phyloP scores from a whole-genome alignment of 2,113 vertebrate species.

The Emydocephalus ijimae region DNA sequence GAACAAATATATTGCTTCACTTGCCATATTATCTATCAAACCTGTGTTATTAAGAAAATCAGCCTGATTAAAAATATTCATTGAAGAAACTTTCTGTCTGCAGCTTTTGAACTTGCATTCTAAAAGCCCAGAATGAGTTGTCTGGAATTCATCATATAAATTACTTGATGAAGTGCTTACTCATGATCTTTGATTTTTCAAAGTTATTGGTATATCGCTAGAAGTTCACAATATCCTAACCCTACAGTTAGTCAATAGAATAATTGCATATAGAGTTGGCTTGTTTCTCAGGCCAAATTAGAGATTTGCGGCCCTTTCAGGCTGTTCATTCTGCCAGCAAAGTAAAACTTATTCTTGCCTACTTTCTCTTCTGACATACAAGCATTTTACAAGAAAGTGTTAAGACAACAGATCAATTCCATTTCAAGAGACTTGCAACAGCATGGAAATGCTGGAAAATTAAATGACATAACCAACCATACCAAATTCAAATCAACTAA shows the following conservation, averaged over 20 bases:
- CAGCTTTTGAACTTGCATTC: background rate
- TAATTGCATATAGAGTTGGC: background rate
- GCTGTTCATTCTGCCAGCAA: background rate
- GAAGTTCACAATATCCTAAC: background rate
- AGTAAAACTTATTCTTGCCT: background rate
- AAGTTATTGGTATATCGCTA: background rate
- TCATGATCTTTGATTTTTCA: background rate
- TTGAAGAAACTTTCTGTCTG: background rate
- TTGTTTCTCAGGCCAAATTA: background rate
- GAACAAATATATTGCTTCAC: background rate
- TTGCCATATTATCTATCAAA: background rate
- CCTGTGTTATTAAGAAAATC: background rate
- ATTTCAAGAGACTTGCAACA: background rate
- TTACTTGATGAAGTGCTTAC: constrained; percentile 11
- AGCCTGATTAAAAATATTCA: constrained; percentile 11
- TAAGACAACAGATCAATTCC: background rate
- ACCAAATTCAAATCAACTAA: background rate
- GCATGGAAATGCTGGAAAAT: background rate
- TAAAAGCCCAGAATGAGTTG: background rate
- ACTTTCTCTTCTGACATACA: background rate
- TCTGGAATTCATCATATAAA: constrained; percentile 12
- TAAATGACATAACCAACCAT: background rate
- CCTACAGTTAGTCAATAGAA: background rate
- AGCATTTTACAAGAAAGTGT: background rate
- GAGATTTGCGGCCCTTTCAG: background rate